Evolutionary conservation across 92 coral and sea anemone species (phyloP), one percentile per base, ranked within the genome.

Genomic region (Nematostella vectensis): DNA sequence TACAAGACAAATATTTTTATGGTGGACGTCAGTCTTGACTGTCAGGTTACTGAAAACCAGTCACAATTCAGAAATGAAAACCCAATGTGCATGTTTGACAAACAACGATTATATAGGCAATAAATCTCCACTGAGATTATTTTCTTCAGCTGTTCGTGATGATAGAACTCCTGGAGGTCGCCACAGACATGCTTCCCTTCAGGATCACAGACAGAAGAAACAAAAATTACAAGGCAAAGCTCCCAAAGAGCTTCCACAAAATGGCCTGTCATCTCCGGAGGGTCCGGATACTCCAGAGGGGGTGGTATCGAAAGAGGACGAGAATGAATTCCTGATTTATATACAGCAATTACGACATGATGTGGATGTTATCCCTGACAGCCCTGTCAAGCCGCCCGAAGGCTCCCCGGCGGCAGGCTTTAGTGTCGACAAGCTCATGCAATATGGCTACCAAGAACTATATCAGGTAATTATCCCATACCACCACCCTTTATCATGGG

Each of bases 81-180:
- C n/a, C n/a, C n/a, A n/a, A n/a, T n/a, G n/a, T n/a, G n/a, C n/a
- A n/a, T n/a, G n/a, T n/a, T n/a, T n/a, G n/a, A n/a, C n/a, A n/a
- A n/a, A n/a, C n/a, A n/a, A n/a, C n/a, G n/a, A n/a, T n/a, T n/a
- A n/a, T n/a, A n/a, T n/a, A n/a, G n/a, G n/a, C n/a, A n/a, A n/a
- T n/a, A n/a, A n/a, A n/a, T n/a, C n/a, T n/a, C n/a, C n/a, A n/a
- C n/a, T n/a, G n/a, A n/a, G n/a, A n/a, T n/a, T 33, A 15, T 2
- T 31, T 29, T 27, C 30, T 0, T 31, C 51, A 93, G 99, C 99
- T 22, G 99, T 86, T 16, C 74, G 99, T 33, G 93, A 87, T 33
- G 99, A 93, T 36, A 80, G 99, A 0, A 83, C 95, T 2, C 95
- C 99, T 1, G 99, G 99, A 0, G 99, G 99, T 1, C 76, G 99